A percentile compares a stretch with the other conserved stretches of the same genome.
Conservation (phyloP, 2,113 vertebrate species). For the Ceyx margarethae region DNA sequence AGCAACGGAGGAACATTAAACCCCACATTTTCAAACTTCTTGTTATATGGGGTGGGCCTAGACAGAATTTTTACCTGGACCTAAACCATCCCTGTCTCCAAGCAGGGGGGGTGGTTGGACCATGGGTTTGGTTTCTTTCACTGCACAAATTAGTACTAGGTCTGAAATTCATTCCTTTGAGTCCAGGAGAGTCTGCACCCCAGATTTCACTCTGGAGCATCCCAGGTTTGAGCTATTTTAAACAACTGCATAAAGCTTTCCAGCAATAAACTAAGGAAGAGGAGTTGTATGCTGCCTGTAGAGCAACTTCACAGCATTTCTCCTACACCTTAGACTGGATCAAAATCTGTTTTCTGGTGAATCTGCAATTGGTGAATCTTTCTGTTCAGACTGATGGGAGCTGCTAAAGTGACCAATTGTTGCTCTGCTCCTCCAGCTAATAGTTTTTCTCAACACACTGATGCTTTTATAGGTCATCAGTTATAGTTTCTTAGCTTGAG, state of each 20-base stretch:
- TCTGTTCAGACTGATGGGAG: neutral
- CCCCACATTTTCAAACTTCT: neutral
- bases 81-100: neutral
- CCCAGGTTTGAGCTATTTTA: neutral
- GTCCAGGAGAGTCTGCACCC: neutral
- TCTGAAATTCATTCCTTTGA: neutral
- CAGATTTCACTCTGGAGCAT: neutral
- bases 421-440: neutral
- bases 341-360: neutral
- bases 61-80: neutral
- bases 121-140: neutral
- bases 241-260: neutral
- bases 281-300: neutral
- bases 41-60: neutral
- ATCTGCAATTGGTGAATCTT: neutral
- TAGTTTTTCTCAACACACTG: neutral
- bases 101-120: neutral
- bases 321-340: neutral
- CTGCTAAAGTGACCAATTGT: neutral
- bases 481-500: neutral
- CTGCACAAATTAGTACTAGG: neutral
- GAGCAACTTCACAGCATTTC: neutral
- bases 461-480: conserved; percentile 30
- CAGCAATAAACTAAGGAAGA: neutral
- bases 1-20: neutral